A percentile compares a stretch with the other conserved stretches of the same genome.
Evolutionary conservation across 1,140 invertebrate species (phyloP).

Genomic region (Mizuhopecten yessoensis): DNA sequence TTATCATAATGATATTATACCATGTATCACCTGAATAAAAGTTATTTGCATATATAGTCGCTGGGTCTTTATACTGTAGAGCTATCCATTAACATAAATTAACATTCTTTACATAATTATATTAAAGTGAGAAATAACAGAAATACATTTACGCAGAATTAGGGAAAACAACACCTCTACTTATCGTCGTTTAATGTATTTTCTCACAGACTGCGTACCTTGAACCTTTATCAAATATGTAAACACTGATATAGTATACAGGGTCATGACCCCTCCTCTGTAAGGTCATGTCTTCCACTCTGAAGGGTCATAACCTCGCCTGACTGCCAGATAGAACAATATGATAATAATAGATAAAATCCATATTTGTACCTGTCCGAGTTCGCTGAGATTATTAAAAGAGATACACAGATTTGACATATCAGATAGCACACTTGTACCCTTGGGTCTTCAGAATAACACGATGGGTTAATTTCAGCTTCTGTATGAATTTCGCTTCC

Average conservation of each 20-base stretch:
- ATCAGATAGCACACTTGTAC: not conserved
- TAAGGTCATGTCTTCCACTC: slow-evolving; percentile 9
- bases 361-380: slow-evolving; percentile 18
- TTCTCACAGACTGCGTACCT: not conserved
- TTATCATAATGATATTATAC: not conserved
- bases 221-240: not conserved
- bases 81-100: slow-evolving; percentile 20
- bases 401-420: slow-evolving; percentile 1
- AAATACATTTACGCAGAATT: not conserved
- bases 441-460: not conserved
- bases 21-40: not conserved
- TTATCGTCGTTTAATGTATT: not conserved
- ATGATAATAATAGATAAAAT: slow-evolving; percentile 3
- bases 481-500: not conserved
- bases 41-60: not conserved
- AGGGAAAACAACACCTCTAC: not conserved
- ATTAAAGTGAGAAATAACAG: not conserved
- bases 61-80: not conserved
- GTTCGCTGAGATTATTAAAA: not conserved
- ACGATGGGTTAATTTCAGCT: not conserved
- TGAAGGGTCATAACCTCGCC: not conserved
- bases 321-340: slow-evolving; percentile 24
- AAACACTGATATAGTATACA: slow-evolving; percentile 16
- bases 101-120: slow-evolving; percentile 2
- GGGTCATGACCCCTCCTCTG: not conserved